These are phyloP conservation scores for Junonia oenone DNA, from an alignment of 2,888 invertebrate genomes.

Conservation along the genomic window DNA sequence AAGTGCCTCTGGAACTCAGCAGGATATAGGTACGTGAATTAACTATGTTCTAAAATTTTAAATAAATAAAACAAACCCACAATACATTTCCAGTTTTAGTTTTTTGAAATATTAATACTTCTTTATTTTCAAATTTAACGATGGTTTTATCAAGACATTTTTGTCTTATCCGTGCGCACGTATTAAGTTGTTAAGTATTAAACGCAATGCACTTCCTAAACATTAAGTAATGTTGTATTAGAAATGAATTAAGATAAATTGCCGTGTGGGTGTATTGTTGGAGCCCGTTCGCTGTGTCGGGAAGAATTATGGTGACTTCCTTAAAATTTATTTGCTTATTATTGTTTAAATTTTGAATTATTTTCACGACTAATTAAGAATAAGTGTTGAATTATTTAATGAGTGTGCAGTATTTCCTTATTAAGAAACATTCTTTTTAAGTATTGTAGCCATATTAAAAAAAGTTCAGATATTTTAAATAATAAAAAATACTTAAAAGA, in stretches of 20 bases:
- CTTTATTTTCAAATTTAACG: not conserved
- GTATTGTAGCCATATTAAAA: too few relatives aligned
- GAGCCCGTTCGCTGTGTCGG: constrained; percentile 22
- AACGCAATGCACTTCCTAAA: constrained; percentile 47
- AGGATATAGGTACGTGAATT: too few relatives aligned
- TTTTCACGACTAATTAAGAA: too few relatives aligned
- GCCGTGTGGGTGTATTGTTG: constrained; percentile 27
- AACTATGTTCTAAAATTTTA: too few relatives aligned
- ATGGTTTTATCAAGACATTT: not conserved
- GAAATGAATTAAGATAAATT: constrained; percentile 53
- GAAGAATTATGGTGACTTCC: constrained; percentile 26
- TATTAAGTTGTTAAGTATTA: constrained; percentile 41
- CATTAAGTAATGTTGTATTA: constrained; percentile 43
- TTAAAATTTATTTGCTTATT: constrained; percentile 23
- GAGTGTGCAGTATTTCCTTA: too few relatives aligned
- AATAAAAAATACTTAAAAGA: not conserved
- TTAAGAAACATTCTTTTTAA: too few relatives aligned
- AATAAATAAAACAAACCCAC: too few relatives aligned
- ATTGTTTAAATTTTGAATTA: constrained; percentile 20
- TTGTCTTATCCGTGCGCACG: constrained; percentile 11
- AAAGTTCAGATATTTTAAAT: not conserved
- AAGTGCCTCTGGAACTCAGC: too few relatives aligned
- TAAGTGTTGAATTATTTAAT: too few relatives aligned
- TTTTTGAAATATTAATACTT: not conserved
- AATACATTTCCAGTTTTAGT: too few relatives aligned